Conservation (phyloP, 2,888 invertebrate genomes). For the Drosophila acutilabella region DNA sequence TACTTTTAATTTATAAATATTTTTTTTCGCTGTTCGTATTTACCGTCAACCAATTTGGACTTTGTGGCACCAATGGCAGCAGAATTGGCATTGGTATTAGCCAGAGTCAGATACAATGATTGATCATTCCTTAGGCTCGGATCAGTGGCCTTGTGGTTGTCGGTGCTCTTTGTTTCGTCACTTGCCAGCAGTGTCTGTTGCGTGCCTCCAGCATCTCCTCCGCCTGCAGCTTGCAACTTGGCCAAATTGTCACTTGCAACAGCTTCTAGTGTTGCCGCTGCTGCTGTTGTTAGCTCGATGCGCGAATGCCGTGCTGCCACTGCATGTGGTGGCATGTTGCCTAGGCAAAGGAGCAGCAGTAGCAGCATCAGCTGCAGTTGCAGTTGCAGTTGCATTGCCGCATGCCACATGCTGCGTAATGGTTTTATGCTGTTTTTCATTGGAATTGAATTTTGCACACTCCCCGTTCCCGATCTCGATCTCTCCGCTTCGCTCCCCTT, state of each 20-base stretch:
- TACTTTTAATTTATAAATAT: background rate
- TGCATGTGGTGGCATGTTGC: constrained; percentile 48
- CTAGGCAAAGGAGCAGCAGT: constrained; percentile 51
- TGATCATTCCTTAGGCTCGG: constrained; percentile 60
- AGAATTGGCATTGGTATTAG: constrained; percentile 36
- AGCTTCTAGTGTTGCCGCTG: constrained; percentile 46
- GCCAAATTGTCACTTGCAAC: constrained; percentile 74
- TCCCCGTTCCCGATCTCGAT: background rate
- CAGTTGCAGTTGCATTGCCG: constrained; percentile 49
- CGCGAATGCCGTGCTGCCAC: constrained; percentile 82
- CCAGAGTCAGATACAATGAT: constrained; percentile 63
- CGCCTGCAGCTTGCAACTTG: constrained; percentile 55
- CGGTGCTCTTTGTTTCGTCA: constrained; percentile 83
- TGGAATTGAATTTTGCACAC: constrained; percentile 38
- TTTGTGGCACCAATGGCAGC: constrained; percentile 35
- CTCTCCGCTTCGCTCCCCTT: background rate
- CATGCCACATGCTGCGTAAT: constrained; percentile 61
- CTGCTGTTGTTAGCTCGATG: constrained; percentile 75
- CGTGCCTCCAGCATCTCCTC: constrained; percentile 20
- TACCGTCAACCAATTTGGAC: constrained; percentile 62
- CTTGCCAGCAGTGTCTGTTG: constrained; percentile 47
- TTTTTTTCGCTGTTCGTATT: constrained; percentile 36
- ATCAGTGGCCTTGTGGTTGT: constrained; percentile 45
- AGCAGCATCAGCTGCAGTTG: constrained; percentile 57
- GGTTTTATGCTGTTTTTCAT: constrained; percentile 57